Evolutionary conservation across 2,797 vertebrate genomes (phyloP).

Genomic region (Poliocrania exsul): DNA sequence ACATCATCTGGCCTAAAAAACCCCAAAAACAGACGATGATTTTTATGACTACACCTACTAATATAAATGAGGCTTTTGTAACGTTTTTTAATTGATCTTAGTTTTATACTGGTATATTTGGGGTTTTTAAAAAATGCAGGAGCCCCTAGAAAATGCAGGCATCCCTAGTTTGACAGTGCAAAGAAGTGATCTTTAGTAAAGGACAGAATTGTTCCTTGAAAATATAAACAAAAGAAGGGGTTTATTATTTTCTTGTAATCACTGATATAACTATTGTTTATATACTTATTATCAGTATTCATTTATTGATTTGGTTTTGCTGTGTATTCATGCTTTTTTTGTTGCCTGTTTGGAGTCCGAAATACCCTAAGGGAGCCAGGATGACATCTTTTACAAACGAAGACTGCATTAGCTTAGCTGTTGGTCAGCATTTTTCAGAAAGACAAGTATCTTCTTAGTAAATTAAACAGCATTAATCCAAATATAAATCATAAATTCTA

Average conservation of each 20-base stretch:
- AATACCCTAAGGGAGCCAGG: neutral
- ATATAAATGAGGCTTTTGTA: neutral
- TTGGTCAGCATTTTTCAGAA: neutral
- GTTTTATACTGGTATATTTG: neutral
- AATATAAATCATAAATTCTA: neutral
- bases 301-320: neutral
- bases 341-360: neutral
- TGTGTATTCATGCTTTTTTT: neutral
- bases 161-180: neutral
- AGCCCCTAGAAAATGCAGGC: neutral
- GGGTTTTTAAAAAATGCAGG: neutral
- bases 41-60: neutral
- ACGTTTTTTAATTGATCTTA: neutral
- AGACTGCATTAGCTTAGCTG: neutral
- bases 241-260: neutral
- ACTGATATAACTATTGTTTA: accelerated
- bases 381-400: neutral
- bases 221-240: accelerated
- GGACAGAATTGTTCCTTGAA: neutral
- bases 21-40: neutral
- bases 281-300: neutral
- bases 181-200: neutral
- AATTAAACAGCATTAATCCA: neutral
- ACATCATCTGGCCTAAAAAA: neutral
- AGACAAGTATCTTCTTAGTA: neutral